phyloP scores from a whole-genome alignment of 2,113 vertebrate species.

The Neoarius graeffei region DNA sequence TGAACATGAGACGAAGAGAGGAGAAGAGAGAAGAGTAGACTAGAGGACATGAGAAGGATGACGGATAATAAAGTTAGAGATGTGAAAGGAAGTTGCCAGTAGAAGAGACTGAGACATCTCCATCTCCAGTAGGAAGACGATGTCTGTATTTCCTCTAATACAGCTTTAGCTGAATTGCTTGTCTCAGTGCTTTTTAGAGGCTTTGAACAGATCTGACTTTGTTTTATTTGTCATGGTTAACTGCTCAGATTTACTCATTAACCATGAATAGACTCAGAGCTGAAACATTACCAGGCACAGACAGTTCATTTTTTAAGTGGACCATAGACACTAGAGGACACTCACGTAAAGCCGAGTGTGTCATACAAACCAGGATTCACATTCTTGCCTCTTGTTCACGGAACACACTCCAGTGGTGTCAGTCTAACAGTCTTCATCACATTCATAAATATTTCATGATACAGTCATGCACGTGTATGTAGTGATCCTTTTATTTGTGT shows the following conservation, averaged over 20 bases:
- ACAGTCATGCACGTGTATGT: constrained; percentile 11
- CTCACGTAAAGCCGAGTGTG: constrained; percentile 18
- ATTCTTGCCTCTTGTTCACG: constrained; percentile 10
- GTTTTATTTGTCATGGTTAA: not conserved
- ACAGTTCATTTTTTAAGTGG: constrained; percentile 15
- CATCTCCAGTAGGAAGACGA: not conserved
- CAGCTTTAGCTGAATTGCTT: not conserved
- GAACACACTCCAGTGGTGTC: constrained; percentile 1
- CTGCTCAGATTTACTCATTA: constrained; percentile 2
- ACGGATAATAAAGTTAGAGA: not conserved
- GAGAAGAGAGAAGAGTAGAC: constrained; percentile 60
- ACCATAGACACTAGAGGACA: constrained; percentile 11
- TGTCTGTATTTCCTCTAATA: constrained; percentile 15
- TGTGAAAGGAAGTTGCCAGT: constrained; percentile 5
- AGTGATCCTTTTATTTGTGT: constrained; percentile 3
- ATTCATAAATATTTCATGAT: constrained; percentile 29
- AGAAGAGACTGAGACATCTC: not conserved
- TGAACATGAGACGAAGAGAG: constrained; percentile 61
- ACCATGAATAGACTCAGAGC: constrained; percentile 8
- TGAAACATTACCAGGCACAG: constrained; percentile 30
- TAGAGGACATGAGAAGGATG: not conserved
- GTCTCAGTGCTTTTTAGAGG: constrained; percentile 9
- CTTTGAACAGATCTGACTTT: constrained; percentile 3
- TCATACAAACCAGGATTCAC: not conserved
- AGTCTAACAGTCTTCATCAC: constrained; percentile 14